These are phyloP conservation scores for Portunus trituberculatus DNA, from an alignment of 1,140 invertebrate species.

Conservation along the genomic window DNA sequence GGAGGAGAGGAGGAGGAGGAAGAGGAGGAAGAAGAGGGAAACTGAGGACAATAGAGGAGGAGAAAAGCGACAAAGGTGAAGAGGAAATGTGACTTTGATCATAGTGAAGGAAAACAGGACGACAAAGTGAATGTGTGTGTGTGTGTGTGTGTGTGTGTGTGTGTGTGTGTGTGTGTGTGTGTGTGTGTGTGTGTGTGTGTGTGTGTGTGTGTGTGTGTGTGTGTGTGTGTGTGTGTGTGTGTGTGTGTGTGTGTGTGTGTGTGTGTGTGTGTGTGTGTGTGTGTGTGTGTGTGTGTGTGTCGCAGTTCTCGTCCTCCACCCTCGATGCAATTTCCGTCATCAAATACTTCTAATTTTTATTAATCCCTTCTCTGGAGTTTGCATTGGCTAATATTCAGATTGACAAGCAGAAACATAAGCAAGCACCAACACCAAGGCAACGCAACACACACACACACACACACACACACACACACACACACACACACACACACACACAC, in stretches of 20 bases:
- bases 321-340: too few relatives aligned
- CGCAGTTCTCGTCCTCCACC: too few relatives aligned
- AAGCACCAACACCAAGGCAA: too few relatives aligned
- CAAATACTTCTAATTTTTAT: too few relatives aligned
- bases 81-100: slow-evolving; percentile 6
- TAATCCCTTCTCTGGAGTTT: too few relatives aligned
- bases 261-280: too few relatives aligned
- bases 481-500: too few relatives aligned
- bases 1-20: not conserved
- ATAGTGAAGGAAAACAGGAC: not conserved
- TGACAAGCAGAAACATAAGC: too few relatives aligned
- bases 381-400: too few relatives aligned
- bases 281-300: not conserved
- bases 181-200: not conserved
- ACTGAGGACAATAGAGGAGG: not conserved
- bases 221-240: not conserved
- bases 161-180: slow-evolving; percentile 20
- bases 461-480: too few relatives aligned
- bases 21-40: not conserved
- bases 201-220: not conserved
- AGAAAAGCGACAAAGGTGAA: not conserved
- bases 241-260: too few relatives aligned
- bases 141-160: slow-evolving; percentile 20
- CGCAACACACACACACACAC: too few relatives aligned
- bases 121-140: not conserved